Percentiles rank a stretch among this genome's conserved stretches.
These are phyloP conservation scores for Plagodis dolabraria DNA, from an alignment of 2,888 invertebrate species.

Conservation along the genomic window DNA sequence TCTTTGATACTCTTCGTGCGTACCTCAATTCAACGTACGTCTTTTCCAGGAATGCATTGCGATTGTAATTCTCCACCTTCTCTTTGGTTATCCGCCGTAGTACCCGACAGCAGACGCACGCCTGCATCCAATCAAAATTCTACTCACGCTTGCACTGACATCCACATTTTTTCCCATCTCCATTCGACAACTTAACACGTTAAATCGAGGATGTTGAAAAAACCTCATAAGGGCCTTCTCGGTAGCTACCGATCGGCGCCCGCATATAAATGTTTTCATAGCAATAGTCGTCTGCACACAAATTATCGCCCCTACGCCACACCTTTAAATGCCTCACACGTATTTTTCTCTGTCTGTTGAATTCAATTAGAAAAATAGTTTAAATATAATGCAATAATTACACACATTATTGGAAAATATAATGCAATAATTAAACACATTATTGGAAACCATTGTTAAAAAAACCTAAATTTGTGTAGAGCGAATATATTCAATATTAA, in stretches of 20 bases:
- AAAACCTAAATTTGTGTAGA: too few species aligned
- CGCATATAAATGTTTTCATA: conserved; percentile 59
- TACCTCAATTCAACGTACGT: conserved; percentile 2
- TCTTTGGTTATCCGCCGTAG: conserved; percentile 7
- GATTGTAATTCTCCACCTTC: conserved; percentile 41
- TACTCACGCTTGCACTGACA: conserved; percentile 53
- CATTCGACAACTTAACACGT: conserved; percentile 66
- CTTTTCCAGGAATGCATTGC: conserved; percentile 34
- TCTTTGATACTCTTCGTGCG: conserved; percentile 3
- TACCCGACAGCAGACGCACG: conserved; percentile 36
- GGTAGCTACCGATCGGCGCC: conserved; percentile 45
- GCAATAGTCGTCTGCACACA: conserved; percentile 47
- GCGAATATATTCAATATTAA: too few species aligned
- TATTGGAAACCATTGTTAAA: too few species aligned
- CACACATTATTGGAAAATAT: too few species aligned
- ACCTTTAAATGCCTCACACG: conserved; percentile 43
- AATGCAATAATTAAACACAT: too few species aligned
- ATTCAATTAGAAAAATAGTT: conserved; percentile 45
- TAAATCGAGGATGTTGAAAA: conserved; percentile 62
- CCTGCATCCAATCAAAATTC: conserved; percentile 61
- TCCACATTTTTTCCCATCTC: conserved; percentile 60
- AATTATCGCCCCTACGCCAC: conserved; percentile 47
- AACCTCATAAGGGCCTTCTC: conserved; percentile 54
- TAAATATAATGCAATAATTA: too few species aligned
- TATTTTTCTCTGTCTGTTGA: conserved; percentile 38